phyloP scores from a whole-genome alignment of 2,888 invertebrate genomes.

The Lithophane ornitopus region DNA sequence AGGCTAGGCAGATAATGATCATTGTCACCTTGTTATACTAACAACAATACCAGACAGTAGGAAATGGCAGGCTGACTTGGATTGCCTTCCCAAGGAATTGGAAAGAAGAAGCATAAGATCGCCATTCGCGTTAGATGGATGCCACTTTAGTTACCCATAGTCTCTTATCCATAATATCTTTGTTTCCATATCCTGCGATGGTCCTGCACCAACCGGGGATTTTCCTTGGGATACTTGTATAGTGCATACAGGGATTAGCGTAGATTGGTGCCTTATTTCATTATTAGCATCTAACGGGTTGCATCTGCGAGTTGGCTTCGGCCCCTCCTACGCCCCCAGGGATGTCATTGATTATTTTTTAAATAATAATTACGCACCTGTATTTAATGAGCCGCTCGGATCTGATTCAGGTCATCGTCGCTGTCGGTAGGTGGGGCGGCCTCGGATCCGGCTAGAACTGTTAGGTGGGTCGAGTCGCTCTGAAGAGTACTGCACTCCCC shows the following conservation, averaged over 20 bases:
- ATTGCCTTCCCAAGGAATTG: not conserved
- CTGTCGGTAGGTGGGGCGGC: slow-evolving; percentile 90
- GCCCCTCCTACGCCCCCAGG: not conserved
- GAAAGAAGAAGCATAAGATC: not conserved
- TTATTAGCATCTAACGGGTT: not conserved
- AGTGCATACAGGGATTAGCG: not conserved
- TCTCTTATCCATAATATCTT: too few species aligned
- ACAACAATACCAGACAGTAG: not conserved
- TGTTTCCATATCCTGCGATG: too few species aligned
- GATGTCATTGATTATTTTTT: not conserved
- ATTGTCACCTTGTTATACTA: too few species aligned
- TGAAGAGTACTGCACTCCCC: slow-evolving; percentile 94
- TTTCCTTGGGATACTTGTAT: not conserved
- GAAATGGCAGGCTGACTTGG: not conserved
- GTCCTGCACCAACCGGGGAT: too few species aligned
- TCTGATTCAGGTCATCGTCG: slow-evolving; percentile 89
- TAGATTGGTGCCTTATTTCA: not conserved
- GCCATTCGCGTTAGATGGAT: not conserved
- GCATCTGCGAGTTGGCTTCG: not conserved
- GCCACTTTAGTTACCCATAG: too few species aligned
- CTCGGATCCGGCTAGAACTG: slow-evolving; percentile 93
- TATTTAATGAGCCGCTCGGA: slow-evolving; percentile 76
- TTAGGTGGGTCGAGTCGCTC: slow-evolving; percentile 94
- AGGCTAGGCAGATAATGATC: too few species aligned
- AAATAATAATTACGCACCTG: not conserved